A percentile compares a stretch with the other conserved stretches of the same genome.
phyloP scores from a whole-genome alignment of 2,797 vertebrate species.

The Microhierax caerulescens region DNA sequence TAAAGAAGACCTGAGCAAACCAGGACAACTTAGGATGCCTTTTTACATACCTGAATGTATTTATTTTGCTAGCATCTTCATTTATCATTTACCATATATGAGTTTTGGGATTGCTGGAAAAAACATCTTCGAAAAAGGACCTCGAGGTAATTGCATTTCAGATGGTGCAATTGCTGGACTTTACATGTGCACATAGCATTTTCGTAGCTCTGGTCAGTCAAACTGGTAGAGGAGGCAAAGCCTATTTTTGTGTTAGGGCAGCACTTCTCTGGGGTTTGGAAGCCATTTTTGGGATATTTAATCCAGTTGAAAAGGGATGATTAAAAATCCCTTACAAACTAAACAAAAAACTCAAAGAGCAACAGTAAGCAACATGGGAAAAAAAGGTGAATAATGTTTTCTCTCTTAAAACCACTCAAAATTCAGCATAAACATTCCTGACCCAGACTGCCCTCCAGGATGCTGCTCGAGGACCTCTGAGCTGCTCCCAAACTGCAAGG shows the following conservation, averaged over 20 bases:
- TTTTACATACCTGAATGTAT: conserved; percentile 26
- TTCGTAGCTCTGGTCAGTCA: background rate
- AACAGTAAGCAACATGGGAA: background rate
- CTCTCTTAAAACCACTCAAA: background rate
- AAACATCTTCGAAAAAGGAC: background rate
- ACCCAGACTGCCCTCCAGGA: fast-evolving
- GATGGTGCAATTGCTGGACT: background rate
- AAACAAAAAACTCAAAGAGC: background rate
- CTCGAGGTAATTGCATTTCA: background rate
- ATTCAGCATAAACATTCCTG: background rate
- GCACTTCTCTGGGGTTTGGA: background rate
- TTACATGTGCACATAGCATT: background rate
- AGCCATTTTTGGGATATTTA: background rate
- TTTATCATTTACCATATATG: background rate
- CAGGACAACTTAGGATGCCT: background rate
- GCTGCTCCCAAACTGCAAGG: background rate
- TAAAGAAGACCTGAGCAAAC: conserved; percentile 49
- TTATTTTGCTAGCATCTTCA: conserved; percentile 17
- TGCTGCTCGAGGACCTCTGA: background rate
- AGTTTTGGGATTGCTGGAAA: background rate
- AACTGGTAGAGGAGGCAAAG: background rate
- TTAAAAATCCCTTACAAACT: background rate
- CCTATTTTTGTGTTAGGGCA: background rate
- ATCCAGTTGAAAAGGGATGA: background rate
- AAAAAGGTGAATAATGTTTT: background rate